Conservation (phyloP, 2,113 vertebrate species). For the Misgurnus mizolepis region DNA sequence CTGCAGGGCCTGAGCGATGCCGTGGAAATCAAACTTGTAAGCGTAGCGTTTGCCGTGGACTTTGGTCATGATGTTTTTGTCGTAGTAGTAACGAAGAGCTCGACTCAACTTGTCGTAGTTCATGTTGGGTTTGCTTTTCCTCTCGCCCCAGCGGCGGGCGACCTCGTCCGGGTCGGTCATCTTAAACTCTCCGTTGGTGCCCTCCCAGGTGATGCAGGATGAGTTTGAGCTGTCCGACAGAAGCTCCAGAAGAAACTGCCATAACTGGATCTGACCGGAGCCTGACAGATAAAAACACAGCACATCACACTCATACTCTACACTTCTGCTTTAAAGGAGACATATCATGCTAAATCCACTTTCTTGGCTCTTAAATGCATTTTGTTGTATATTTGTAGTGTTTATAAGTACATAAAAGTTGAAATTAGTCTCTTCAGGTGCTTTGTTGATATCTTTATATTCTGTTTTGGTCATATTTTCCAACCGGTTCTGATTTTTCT, state of each 20-base stretch:
- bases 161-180: conserved; percentile 89
- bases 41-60: conserved; percentile 89
- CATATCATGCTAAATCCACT: too few species aligned
- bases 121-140: conserved; percentile 91
- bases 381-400: too few species aligned
- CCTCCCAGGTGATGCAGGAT: conserved; percentile 90
- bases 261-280: conserved; percentile 88
- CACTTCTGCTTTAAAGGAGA: too few species aligned
- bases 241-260: conserved; percentile 89
- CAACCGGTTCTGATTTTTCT: too few species aligned
- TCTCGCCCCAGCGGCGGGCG: conserved; percentile 85
- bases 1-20: conserved; percentile 89
- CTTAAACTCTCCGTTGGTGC: conserved; percentile 89
- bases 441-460: too few species aligned
- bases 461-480: too few species aligned
- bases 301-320: too few species aligned
- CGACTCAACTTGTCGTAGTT: conserved; percentile 82
- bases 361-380: too few species aligned
- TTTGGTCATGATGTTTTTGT: conserved; percentile 94
- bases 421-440: too few species aligned
- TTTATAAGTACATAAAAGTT: too few species aligned
- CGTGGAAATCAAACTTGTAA: conserved; percentile 91
- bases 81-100: conserved; percentile 88
- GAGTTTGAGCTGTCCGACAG: conserved; percentile 86
- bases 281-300: conserved; percentile 65